These are phyloP conservation scores for Chionodraco myersi DNA, from an alignment of 2,113 vertebrate genomes.

Conservation along the genomic window DNA sequence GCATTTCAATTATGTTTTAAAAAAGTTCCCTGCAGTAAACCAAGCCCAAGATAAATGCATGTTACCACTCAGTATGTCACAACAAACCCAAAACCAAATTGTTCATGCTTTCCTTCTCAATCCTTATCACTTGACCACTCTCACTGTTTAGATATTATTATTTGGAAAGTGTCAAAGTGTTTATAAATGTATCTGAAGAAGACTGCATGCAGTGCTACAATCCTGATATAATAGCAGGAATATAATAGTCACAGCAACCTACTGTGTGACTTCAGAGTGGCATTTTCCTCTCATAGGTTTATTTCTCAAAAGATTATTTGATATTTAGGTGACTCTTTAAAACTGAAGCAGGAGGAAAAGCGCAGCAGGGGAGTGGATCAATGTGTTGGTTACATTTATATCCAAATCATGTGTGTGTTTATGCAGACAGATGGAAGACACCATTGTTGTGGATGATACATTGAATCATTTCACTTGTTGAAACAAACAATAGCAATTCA, in stretches of 20 bases:
- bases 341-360: too few species aligned
- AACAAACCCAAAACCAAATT: background rate
- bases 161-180: background rate
- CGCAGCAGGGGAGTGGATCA: background rate
- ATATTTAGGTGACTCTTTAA: slow-evolving; percentile 31
- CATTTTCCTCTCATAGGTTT: background rate
- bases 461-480: too few species aligned
- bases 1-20: slow-evolving; percentile 31
- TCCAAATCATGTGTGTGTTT: background rate
- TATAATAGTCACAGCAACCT: background rate
- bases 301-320: slow-evolving; percentile 1
- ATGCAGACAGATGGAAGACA: too few species aligned
- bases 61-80: background rate
- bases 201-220: background rate
- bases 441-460: background rate
- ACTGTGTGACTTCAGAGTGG: background rate
- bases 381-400: too few species aligned
- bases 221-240: background rate
- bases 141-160: too few species aligned
- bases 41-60: background rate
- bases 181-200: background rate
- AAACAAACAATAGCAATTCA: too few species aligned
- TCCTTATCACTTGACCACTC: background rate
- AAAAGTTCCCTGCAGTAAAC: slow-evolving; percentile 2
- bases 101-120: background rate